Base-by-base conservation (phyloP, 2,797 vertebrate species). In the Myotis planiceps region DNA sequence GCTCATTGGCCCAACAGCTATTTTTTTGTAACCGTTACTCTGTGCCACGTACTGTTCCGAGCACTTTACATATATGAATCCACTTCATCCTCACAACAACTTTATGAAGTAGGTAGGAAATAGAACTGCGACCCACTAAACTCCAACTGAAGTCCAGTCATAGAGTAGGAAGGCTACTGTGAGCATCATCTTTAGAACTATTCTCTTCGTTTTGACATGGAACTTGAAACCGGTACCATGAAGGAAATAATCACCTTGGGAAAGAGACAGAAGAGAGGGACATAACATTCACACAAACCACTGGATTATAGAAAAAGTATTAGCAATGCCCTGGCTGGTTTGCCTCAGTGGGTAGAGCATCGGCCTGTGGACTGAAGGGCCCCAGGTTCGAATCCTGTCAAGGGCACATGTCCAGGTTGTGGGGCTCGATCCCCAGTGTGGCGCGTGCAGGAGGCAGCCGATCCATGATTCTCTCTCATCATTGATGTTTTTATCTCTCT, bases 271-370 rank as follows among this genome's bases (percentile, higher is more conserved):
- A 91, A 68, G 29, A 60, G 18, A 39, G 42, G 21, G 60, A 55
- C 21, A 69, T 71, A n/a, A 91, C 81, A 32, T 81, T 81, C 27
- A 45, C 19, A 63, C 9, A 29, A 82, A 51, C 39, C 69, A 76
- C 15, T n/a, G 60, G 47, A 39, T 68, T 55, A 1, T 66, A 82
- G 87, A 78, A 96, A 98, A 96, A 96, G 95, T 96, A 93, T 90
- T 75, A 95, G 95, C 97, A 93, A 98, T 55, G 53, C 23, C 53
- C 53, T 25, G 0, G 23, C 53, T 25, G 53, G 53, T 25, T 4
- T 55, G 21, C 9, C 23, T 55, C 53, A 9, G 53, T 55, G 53
- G 53, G 4, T 4, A 55, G 53, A 55, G 21, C 9, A 25, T 25
- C 53, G 0, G 21, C 23, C 21, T 23, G 53, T 10, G 21, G 1